Evolutionary conservation across 2,888 invertebrate genomes (phyloP).

Genomic region (Perizoma flavofasciatum): DNA sequence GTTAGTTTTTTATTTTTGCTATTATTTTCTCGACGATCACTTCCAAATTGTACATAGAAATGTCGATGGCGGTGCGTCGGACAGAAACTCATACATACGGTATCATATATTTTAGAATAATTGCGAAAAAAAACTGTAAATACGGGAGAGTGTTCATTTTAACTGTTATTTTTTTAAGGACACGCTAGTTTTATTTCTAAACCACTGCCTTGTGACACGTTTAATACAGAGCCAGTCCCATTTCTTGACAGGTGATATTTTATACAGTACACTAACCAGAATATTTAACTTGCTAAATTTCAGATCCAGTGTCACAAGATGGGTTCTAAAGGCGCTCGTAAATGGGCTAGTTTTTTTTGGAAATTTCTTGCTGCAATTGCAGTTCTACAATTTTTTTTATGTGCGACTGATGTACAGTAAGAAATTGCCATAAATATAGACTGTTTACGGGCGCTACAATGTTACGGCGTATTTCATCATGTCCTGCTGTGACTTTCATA

Average conservation of each 20-base stretch:
- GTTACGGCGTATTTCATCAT: conserved; percentile 13
- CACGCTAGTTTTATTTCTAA: conserved; percentile 57
- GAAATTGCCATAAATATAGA: too few relatives aligned
- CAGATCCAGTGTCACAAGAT: conserved; percentile 40
- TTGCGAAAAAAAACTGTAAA: conserved; percentile 67
- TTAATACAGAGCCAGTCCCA: conserved; percentile 2
- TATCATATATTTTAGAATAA: conserved; percentile 63
- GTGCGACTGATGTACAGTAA: too few relatives aligned
- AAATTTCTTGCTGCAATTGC: too few relatives aligned
- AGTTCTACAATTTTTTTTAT: too few relatives aligned
- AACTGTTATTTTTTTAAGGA: conserved; percentile 78
- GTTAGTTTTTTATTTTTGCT: conserved; percentile 36
- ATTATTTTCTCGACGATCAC: conserved; percentile 36
- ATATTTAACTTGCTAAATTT: conserved; percentile 38
- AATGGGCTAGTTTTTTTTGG: too few relatives aligned
- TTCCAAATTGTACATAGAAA: conserved; percentile 40
- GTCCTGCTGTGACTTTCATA: conserved; percentile 1
- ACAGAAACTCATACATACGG: conserved; percentile 49
- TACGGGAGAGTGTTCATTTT: conserved; percentile 77
- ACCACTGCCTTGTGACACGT: conserved; percentile 55
- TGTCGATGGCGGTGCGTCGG: conserved; percentile 33
- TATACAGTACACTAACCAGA: conserved; percentile 21
- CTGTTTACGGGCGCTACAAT: conserved; percentile 24
- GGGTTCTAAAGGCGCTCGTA: background rate
- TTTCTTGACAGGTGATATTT: conserved; percentile 35